A percentile compares a stretch with the other conserved stretches of the same genome.
These are phyloP conservation scores for Noturus placidus DNA, from an alignment of 2,113 vertebrate genomes.

Conservation along the genomic window DNA sequence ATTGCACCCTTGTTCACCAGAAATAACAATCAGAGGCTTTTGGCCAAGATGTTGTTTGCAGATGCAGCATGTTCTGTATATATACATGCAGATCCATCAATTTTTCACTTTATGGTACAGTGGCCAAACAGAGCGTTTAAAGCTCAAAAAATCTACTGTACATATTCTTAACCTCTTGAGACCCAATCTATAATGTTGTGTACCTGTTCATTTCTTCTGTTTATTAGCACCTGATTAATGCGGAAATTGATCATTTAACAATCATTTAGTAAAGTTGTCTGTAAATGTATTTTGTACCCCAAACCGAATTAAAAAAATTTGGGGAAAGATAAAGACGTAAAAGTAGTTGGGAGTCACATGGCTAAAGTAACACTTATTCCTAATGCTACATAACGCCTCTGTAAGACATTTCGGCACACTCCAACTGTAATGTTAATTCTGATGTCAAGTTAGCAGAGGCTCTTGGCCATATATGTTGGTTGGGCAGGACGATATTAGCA, in stretches of 20 bases:
- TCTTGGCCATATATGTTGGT: not conserved
- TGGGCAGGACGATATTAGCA: not conserved
- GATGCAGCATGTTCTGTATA: constrained; percentile 22
- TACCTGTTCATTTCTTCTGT: not conserved
- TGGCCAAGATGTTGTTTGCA: constrained; percentile 16
- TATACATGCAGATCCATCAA: not conserved
- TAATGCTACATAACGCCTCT: not conserved
- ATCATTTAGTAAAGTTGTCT: not conserved
- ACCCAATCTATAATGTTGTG: not conserved
- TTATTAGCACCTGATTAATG: not conserved
- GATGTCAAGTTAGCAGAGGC: not conserved
- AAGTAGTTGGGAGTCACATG: not conserved
- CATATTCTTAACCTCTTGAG: not conserved
- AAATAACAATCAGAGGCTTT: constrained; percentile 26
- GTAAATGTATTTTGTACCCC: not conserved
- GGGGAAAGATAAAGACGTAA: not conserved
- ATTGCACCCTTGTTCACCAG: constrained; percentile 33
- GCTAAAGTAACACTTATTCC: not conserved
- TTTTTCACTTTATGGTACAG: not conserved
- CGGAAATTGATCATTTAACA: not conserved
- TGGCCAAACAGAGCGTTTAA: not conserved
- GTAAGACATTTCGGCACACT: not conserved
- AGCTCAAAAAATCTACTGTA: not conserved
- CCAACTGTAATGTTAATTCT: not conserved
- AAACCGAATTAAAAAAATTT: not conserved